Evolutionary conservation across 1,140 invertebrate genomes (phyloP), one percentile per base, ranked within the genome.

Genomic region (Philaenus spumarius): DNA sequence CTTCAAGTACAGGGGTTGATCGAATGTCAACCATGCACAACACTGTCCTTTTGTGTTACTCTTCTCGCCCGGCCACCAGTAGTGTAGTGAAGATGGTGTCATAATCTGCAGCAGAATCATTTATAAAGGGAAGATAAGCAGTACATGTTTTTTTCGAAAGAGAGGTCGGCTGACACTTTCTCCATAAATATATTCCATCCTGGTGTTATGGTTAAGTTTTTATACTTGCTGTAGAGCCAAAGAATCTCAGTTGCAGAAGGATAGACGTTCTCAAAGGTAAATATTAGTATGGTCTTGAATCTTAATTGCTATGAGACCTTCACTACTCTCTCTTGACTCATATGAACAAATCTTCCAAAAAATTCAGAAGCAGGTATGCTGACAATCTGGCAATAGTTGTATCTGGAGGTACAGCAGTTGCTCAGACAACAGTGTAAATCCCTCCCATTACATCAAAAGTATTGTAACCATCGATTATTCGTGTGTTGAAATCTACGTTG

Each of bases 401-500:
- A 37, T 37, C 35, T 37, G 35, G 35, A 37, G 35, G 35, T 37
- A 37, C 35, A n/a, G 68, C 62, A 55, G 56, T 0, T 67, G 67
- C 68, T 48, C 68, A 64, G 68, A 68, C 68, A 53, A 71, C 51
- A 64, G 67, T 66, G 67, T 69, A 56, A 61, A 73, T 72, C 37
- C 66, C 68, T 62, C 71, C 71, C 70, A 73, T 72, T 59, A 69
- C 66, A 54, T 73, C 69, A 42, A 73, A 65, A 12, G 70, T 69
- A 37, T 72, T 70, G 64, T 68, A 59, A 40, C 69, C 70, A 60
- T 73, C 71, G 17, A 74, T 53, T 2, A 69, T 72, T 68, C 67
- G 63, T 24, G 71, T 68, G 68, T 72, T 71, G 56, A 71, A 68
- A 63, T 71, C 70, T 59, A 67, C 69, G 69, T 73, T 73, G 43